Conservation (phyloP, 92 coral and sea anemone species). For the Palythoa heliodiscus region DNA sequence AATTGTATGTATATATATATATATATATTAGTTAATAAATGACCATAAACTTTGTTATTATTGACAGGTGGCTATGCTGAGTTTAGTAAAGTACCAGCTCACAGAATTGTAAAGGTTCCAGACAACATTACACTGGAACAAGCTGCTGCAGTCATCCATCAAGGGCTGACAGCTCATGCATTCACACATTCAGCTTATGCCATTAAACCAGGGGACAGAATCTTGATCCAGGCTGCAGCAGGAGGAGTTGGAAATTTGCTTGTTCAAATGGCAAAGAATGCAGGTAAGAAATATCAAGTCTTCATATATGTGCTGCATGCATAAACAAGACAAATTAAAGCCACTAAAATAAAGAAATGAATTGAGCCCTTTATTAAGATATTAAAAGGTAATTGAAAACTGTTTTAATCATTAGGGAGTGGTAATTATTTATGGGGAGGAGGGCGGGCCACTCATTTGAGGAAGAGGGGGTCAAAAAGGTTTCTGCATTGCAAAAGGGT, state of each 20-base stretch:
- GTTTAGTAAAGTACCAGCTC: constrained; percentile 64
- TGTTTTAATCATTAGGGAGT: too few species aligned
- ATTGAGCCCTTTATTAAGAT: too few species aligned
- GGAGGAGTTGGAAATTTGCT: constrained; percentile 81
- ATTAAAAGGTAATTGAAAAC: too few species aligned
- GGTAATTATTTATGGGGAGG: too few species aligned
- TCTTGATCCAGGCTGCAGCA: constrained; percentile 75
- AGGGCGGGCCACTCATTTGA: too few species aligned
- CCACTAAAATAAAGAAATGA: too few species aligned
- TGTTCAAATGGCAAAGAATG: constrained; percentile 73
- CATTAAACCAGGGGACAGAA: constrained; percentile 63
- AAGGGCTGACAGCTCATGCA: constrained; percentile 74
- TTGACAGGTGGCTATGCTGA: constrained; percentile 68
- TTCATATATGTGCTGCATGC: too few species aligned
- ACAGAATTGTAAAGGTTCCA: constrained; percentile 63
- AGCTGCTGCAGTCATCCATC: constrained; percentile 77
- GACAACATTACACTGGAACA: constrained; percentile 64
- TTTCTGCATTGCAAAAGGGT: too few species aligned
- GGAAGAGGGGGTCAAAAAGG: too few species aligned
- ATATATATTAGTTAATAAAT: too few species aligned
- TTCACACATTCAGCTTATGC: constrained; percentile 61
- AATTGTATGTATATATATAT: too few species aligned
- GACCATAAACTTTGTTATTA: not conserved
- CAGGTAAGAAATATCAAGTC: constrained; percentile 37
- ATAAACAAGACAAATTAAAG: too few species aligned